phyloP scores from a whole-genome alignment of 2,888 invertebrate species.

The Xylota segnis region DNA sequence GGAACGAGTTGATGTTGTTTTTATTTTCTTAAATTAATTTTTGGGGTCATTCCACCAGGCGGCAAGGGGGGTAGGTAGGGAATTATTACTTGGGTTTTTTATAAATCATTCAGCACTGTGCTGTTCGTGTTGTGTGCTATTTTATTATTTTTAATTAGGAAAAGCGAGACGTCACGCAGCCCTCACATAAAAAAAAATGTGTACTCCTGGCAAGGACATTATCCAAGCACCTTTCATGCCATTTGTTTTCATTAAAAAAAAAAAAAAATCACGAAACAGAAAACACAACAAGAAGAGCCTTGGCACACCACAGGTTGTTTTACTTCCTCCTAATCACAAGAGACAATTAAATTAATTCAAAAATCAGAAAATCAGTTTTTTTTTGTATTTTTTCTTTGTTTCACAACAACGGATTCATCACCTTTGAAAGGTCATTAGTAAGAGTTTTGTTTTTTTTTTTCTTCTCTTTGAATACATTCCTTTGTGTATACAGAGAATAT shows the following conservation, averaged over 20 bases:
- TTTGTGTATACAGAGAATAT: conserved; percentile 15
- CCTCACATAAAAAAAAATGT: conserved; percentile 18
- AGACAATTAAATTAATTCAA: conserved; percentile 51
- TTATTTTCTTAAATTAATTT: conserved; percentile 55
- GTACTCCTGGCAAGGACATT: conserved; percentile 4
- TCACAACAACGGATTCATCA: conserved; percentile 25
- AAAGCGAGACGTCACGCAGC: conserved; percentile 39
- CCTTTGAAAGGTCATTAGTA: conserved; percentile 52
- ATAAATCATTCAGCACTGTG: conserved; percentile 37
- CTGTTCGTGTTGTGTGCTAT: conserved; percentile 31
- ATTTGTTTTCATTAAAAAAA: conserved; percentile 20
- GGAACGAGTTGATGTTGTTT: conserved; percentile 46
- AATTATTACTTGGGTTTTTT: conserved; percentile 44
- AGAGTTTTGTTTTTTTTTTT: conserved; percentile 49
- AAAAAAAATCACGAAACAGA: conserved; percentile 4
- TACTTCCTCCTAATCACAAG: conserved; percentile 20
- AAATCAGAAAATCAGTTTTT: conserved; percentile 41
- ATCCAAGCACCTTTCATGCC: neutral
- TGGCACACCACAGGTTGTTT: conserved; percentile 29
- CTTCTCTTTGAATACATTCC: conserved; percentile 5
- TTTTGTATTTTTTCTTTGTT: neutral
- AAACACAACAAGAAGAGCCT: neutral
- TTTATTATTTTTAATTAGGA: conserved; percentile 59
- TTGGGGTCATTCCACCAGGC: conserved; percentile 59
- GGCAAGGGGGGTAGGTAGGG: no score